Conservation (phyloP, 2,888 invertebrate species). For the Philopedon plagiatum region DNA sequence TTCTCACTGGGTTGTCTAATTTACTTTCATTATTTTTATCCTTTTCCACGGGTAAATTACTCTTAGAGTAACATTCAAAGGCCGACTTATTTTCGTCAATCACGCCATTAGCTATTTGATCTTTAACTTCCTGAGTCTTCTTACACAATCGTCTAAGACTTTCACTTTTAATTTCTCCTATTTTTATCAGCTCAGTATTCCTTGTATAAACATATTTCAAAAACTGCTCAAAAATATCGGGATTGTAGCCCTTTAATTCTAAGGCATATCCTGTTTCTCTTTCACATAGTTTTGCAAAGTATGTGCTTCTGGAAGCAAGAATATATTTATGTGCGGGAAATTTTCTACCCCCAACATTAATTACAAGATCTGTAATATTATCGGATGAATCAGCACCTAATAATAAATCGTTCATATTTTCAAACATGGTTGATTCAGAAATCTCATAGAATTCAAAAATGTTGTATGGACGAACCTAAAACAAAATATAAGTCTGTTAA, state of each 20-base stretch:
- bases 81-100: constrained; percentile 67
- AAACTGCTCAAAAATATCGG: constrained; percentile 81
- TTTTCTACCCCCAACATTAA: constrained; percentile 75
- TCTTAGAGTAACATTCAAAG: constrained; percentile 69
- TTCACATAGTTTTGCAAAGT: constrained; percentile 71
- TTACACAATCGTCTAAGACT: constrained; percentile 23
- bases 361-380: constrained; percentile 80
- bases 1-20: constrained; percentile 71
- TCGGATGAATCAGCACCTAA: constrained; percentile 77
- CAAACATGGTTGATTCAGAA: constrained; percentile 46
- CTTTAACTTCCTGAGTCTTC: constrained; percentile 38
- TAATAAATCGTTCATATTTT: constrained; percentile 68
- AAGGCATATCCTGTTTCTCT: constrained; percentile 15
- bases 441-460: constrained; percentile 50
- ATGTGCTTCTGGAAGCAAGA: constrained; percentile 76
- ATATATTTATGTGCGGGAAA: constrained; percentile 84
- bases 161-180: constrained; percentile 68
- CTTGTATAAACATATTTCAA: constrained; percentile 80
- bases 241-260: constrained; percentile 71
- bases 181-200: constrained; percentile 74
- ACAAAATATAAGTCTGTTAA: constrained; percentile 55
- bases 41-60: constrained; percentile 47
- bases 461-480: constrained; percentile 59
- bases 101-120: constrained; percentile 39
- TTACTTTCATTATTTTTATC: constrained; percentile 51